Evolutionary conservation across 2,888 invertebrate species (phyloP).

Genomic region (Copidosoma aretas): DNA sequence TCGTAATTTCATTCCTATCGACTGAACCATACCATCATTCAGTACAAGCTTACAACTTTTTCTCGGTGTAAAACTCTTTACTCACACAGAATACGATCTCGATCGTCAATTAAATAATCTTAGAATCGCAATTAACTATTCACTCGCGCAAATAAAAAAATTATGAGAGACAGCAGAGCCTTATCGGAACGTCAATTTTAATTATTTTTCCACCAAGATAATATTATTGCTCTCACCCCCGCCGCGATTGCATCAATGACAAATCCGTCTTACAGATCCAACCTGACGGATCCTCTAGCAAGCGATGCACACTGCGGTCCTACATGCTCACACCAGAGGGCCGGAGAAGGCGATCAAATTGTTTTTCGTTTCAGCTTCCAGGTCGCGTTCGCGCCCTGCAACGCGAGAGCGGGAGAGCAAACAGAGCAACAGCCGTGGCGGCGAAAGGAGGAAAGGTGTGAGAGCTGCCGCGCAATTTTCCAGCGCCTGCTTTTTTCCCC

Average conservation of each 20-base stretch:
- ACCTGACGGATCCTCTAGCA: not conserved
- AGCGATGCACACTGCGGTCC: not conserved
- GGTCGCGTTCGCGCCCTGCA: conserved; percentile 1
- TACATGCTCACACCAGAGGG: not conserved
- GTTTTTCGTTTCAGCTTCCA: conserved; percentile 14
- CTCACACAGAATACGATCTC: not conserved
- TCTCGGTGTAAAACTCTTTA: not conserved
- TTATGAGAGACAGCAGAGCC: no score
- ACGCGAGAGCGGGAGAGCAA: conserved; percentile 1
- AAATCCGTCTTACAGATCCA: conserved; percentile 18
- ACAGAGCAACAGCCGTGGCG: conserved; percentile 20
- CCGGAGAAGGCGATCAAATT: conserved; percentile 19
- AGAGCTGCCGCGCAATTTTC: conserved; percentile 22
- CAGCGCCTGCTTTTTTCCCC: not conserved
- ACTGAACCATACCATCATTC: not conserved
- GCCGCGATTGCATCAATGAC: conserved; percentile 8
- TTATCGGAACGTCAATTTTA: no score
- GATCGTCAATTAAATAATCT: not conserved
- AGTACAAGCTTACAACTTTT: not conserved
- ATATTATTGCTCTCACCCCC: conserved; percentile 12
- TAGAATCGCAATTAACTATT: no score
- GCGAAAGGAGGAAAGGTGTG: conserved; percentile 7
- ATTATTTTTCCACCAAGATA: conserved; percentile 7
- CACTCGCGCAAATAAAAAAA: no score
- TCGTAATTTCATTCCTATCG: not conserved